Evolutionary conservation across 2,888 invertebrate genomes (phyloP).

Genomic region (Trilocha varians): DNA sequence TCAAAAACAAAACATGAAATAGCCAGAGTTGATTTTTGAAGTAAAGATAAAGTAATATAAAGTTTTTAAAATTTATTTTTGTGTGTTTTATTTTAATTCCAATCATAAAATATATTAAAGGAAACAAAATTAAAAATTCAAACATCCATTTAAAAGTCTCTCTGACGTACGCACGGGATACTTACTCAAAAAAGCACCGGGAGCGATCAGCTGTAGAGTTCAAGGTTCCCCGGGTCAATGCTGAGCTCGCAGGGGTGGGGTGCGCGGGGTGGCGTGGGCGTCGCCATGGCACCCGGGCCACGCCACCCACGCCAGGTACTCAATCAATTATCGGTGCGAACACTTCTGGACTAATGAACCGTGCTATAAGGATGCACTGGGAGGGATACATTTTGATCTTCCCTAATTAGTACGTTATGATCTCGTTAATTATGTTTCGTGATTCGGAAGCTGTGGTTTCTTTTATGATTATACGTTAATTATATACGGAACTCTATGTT

Average conservation of each 20-base stretch:
- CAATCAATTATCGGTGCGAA: conserved; percentile 58
- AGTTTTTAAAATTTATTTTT: too few species aligned
- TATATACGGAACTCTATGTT: too few species aligned
- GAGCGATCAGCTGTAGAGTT: conserved; percentile 60
- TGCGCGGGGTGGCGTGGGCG: conserved; percentile 44
- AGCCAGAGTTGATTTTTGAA: too few species aligned
- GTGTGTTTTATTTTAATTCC: too few species aligned
- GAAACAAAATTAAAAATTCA: too few species aligned
- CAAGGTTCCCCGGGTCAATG: conserved; percentile 67
- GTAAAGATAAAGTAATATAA: too few species aligned
- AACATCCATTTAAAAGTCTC: too few species aligned
- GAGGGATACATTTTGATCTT: conserved; percentile 13
- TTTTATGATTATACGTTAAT: too few species aligned
- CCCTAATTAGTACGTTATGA: background rate
- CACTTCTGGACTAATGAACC: conserved; percentile 24
- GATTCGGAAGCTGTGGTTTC: background rate
- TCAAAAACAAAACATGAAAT: too few species aligned
- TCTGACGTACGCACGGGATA: background rate
- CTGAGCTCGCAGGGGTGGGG: conserved; percentile 19
- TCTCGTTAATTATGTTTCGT: background rate
- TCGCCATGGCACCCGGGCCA: conserved; percentile 58
- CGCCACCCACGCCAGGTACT: conserved; percentile 61
- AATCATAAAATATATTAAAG: too few species aligned
- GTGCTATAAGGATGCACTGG: conserved; percentile 7
- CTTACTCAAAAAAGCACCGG: conserved; percentile 16